Conservation (phyloP, 1,140 invertebrate genomes). For the Drosophila lacteicornis region DNA sequence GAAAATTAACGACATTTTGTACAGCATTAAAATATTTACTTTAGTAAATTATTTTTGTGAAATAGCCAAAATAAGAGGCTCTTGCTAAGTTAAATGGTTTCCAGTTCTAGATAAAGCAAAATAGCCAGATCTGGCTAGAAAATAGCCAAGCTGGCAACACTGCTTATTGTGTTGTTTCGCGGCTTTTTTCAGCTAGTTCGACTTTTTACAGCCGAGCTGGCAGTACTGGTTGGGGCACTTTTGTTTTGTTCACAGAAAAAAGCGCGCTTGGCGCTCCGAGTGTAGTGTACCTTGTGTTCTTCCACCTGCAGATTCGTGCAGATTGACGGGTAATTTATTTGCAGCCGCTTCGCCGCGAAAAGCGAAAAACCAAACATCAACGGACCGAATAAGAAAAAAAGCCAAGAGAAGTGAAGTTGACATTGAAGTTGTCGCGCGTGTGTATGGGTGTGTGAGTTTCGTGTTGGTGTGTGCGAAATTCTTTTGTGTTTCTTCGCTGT, state of each 20-base stretch:
- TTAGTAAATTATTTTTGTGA: no score
- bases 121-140: no score
- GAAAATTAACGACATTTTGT: no score
- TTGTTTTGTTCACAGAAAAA: conserved; percentile 9
- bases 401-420: conserved; percentile 59
- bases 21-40: no score
- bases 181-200: not conserved
- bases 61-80: no score
- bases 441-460: conserved; percentile 15
- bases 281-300: conserved; percentile 3
- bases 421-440: conserved; percentile 63
- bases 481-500: conserved; percentile 62
- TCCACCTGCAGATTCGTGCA: conserved; percentile 6
- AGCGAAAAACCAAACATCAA: not conserved
- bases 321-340: conserved; percentile 43
- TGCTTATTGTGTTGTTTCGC: no score
- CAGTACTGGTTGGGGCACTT: not conserved
- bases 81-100: no score
- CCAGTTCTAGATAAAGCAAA: no score
- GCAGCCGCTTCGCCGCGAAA: conserved; percentile 5
- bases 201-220: no score
- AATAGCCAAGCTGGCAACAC: no score
- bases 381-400: not conserved
- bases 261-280: conserved; percentile 31
- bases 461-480: conserved; percentile 65